A percentile compares a stretch with the other conserved stretches of the same genome.
Evolutionary conservation across 2,797 vertebrate genomes (phyloP).

Genomic region (Silurus aristotelis): DNA sequence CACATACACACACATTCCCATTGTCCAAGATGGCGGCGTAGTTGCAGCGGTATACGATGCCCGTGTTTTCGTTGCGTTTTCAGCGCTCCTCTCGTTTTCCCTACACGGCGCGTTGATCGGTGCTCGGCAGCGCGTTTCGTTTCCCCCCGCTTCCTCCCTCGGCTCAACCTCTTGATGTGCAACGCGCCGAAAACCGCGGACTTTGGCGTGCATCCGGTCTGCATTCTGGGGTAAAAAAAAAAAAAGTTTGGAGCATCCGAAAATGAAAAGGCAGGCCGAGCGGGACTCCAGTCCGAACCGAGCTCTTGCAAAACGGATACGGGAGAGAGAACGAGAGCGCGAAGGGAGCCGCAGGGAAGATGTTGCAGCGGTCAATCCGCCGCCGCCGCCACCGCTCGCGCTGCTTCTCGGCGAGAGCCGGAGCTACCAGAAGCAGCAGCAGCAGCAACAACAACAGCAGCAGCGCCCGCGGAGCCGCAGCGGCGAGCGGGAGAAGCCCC

Average conservation of each 20-base stretch:
- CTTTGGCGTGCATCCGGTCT: neutral
- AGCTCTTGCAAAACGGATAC: conserved; percentile 78
- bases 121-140: conserved; percentile 6
- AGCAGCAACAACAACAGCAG: conserved; percentile 52
- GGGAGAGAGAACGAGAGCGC: conserved; percentile 72
- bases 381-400: conserved; percentile 68
- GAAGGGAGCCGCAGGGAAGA: conserved; percentile 69
- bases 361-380: conserved; percentile 8
- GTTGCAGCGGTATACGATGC: conserved; percentile 61
- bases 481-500: conserved; percentile 76
- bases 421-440: conserved; percentile 68
- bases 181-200: conserved; percentile 30
- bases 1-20: conserved; percentile 79
- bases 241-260: conserved; percentile 72
- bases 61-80: conserved; percentile 69
- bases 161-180: conserved; percentile 30
- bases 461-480: conserved; percentile 73
- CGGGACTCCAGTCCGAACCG: conserved; percentile 84
- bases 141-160: neutral
- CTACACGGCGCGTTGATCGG: conserved; percentile 16
- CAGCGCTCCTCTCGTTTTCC: conserved; percentile 7
- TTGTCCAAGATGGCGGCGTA: conserved; percentile 95
- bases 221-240: conserved; percentile 10
- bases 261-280: conserved; percentile 93
- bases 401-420: conserved; percentile 75